Base-by-base conservation (phyloP, 2,888 invertebrate species). In the Tuberolachnus salignus region DNA sequence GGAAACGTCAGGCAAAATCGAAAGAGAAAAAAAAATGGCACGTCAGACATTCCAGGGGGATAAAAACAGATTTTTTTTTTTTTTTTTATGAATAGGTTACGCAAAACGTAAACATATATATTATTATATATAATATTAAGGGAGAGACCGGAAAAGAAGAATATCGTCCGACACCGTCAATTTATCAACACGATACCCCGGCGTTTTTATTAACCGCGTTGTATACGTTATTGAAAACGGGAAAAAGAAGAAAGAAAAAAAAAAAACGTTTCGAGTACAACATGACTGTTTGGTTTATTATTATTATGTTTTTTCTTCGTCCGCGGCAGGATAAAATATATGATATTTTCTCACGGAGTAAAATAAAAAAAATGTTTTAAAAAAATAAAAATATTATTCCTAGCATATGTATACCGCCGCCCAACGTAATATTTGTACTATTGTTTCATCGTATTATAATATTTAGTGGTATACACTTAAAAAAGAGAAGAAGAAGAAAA, bases 161-260 rank as follows among this genome's bases (percentile, higher is more conserved):
- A 55, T 66, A 19, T 55, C 19, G 9, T 74, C 44, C 13, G 74
- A 14, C 66, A 66, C 26, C 64, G 64, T 42, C 46, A 63, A 74
- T 53, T 74, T 66, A 74, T 74, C 66, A 74, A 66, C 55, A 19
- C 6, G 8, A 3, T 55, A 23, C 16, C 23, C 26, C 67, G 26
- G 44, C 13, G 44, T 44, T 23, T 55, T 74, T 74, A 66, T 66
- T 74, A 66, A 74, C 26, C 34, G 10, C 51, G 34, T 73, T 55
- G n/a, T 74, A 42, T 34, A 63, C 34, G n/a, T 53, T 64, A 42
- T 64, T 57, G 6, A 34, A 34, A 34, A 4, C 34, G 34, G 34
- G 34, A 6, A 6, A 6, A n/a, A n/a, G n/a, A n/a, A n/a, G n/a
- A n/a, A n/a, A n/a, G n/a, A n/a, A n/a, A n/a, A n/a, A n/a, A 75